Evolutionary conservation across 2,113 vertebrate species (phyloP).

Genomic region (Dolichotis patagonum): DNA sequence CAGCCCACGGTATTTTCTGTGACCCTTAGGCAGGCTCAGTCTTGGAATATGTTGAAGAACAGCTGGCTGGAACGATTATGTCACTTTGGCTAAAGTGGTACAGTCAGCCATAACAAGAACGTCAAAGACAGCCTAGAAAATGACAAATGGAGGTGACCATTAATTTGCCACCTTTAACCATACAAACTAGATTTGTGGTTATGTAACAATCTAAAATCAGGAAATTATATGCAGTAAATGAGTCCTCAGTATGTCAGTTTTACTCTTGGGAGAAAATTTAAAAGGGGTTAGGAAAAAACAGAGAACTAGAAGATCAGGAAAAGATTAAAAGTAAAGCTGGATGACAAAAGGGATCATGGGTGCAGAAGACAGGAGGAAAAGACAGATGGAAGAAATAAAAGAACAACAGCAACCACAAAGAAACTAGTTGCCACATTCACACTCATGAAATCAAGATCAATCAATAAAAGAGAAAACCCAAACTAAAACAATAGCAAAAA

Average conservation of each 20-base stretch:
- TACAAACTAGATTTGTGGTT: background rate
- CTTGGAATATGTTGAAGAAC: background rate
- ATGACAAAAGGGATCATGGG: too few species aligned
- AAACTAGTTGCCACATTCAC: background rate
- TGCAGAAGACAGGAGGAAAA: background rate
- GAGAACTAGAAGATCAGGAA: background rate
- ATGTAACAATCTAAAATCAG: background rate
- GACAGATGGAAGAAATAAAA: background rate
- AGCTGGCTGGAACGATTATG: background rate
- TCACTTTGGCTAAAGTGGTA: background rate
- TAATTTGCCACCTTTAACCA: background rate
- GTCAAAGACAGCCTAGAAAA: background rate
- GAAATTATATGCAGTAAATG: background rate
- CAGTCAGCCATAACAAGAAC: background rate
- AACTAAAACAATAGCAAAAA: background rate
- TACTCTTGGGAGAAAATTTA: background rate
- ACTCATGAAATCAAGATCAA: background rate
- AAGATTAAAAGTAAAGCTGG: background rate
- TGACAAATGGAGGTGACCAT: background rate
- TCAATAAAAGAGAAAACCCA: background rate
- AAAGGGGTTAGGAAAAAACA: background rate
- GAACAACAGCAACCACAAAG: background rate
- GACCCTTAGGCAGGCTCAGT: background rate
- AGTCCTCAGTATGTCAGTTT: background rate
- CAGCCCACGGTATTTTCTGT: background rate